Evolutionary conservation across 2,797 vertebrate genomes (phyloP).

Genomic region (Stomatorhinus walkeri): DNA sequence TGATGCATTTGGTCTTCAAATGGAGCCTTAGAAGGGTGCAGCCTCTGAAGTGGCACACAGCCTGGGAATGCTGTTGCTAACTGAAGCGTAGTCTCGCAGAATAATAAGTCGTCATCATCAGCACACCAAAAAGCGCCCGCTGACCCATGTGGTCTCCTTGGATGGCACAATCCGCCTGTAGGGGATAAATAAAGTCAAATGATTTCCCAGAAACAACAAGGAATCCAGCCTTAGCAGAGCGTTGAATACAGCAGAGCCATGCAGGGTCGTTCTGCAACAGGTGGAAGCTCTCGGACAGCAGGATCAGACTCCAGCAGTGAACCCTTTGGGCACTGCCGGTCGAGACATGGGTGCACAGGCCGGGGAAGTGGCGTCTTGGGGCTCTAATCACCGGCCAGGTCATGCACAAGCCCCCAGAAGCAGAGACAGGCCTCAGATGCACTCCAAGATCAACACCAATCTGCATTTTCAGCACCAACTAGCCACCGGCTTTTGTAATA

Average conservation of each 20-base stretch:
- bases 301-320: slow-evolving; percentile 64
- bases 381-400: slow-evolving; percentile 80
- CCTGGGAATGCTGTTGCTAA: background rate
- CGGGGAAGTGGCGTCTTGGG: slow-evolving; percentile 58
- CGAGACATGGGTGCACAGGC: slow-evolving; percentile 48
- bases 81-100: background rate
- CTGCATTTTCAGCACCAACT: slow-evolving; percentile 56
- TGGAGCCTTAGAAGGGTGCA: background rate
- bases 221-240: background rate
- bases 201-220: background rate
- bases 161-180: background rate
- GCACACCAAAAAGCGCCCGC: background rate
- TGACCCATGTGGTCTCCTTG: background rate
- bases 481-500: slow-evolving; percentile 41
- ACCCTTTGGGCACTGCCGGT: slow-evolving; percentile 43
- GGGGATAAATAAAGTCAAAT: background rate
- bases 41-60: background rate
- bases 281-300: slow-evolving; percentile 26
- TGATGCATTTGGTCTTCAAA: background rate
- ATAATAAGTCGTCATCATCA: background rate
- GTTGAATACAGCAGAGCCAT: background rate
- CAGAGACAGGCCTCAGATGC: slow-evolving; percentile 65
- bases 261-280: background rate
- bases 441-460: slow-evolving; percentile 65
- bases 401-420: slow-evolving; percentile 54